phyloP scores from a whole-genome alignment of 2,888 invertebrate species.

The Ditula angustiorana region DNA sequence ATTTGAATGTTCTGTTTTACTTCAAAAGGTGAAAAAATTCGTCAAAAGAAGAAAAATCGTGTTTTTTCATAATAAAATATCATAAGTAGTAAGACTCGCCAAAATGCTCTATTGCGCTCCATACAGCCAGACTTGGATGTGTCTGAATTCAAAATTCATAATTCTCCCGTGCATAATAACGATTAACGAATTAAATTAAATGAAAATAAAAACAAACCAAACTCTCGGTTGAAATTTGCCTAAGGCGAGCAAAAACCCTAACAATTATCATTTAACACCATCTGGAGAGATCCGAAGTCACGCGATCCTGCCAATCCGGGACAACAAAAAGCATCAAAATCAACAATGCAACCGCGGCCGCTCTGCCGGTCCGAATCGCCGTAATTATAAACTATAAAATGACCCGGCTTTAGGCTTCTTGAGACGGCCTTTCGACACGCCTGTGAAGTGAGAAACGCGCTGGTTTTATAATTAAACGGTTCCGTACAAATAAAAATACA shows the following conservation, averaged over 20 bases:
- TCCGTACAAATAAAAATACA: constrained; percentile 61
- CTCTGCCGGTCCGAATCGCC: constrained; percentile 48
- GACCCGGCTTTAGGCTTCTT: constrained; percentile 80
- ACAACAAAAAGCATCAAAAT: constrained; percentile 36
- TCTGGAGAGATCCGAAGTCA: constrained; percentile 16
- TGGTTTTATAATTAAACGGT: constrained; percentile 49
- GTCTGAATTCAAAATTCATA: too few species aligned
- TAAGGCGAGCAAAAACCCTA: constrained; percentile 1
- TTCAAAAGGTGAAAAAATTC: too few species aligned
- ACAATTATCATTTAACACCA: constrained; percentile 21
- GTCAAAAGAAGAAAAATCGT: too few species aligned
- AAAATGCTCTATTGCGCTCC: too few species aligned
- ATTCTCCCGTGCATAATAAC: too few species aligned
- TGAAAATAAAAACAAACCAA: background rate
- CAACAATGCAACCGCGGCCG: constrained; percentile 37
- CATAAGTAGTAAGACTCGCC: too few species aligned
- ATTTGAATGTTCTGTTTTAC: too few species aligned
- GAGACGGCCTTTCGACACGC: constrained; percentile 78
- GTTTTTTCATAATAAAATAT: too few species aligned
- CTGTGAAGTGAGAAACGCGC: constrained; percentile 46
- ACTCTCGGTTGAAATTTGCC: background rate
- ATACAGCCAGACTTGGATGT: too few species aligned
- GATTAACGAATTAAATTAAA: background rate
- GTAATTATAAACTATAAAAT: constrained; percentile 85
- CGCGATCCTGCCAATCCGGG: constrained; percentile 29